Conservation (phyloP, 53 echinoderm and acorn worm species). For the Glandiceps talaboti region DNA sequence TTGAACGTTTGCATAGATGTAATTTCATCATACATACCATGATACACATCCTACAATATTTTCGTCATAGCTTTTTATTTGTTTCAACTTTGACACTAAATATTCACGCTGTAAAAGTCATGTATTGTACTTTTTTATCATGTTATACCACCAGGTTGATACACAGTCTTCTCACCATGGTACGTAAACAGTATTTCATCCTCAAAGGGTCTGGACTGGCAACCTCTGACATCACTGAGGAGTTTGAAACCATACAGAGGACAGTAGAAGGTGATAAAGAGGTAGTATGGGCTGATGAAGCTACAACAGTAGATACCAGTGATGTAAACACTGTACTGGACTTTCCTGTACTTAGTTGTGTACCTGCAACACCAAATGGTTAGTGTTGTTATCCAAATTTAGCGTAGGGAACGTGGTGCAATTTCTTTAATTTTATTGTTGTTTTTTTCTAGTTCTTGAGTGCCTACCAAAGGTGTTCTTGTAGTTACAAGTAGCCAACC, state of each 20-base stretch:
- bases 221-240: slow-evolving; percentile 46
- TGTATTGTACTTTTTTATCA: neutral
- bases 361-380: slow-evolving; percentile 38
- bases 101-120: too few species aligned
- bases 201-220: slow-evolving; percentile 68
- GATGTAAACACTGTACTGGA: slow-evolving; percentile 33
- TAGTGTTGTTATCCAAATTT: too few species aligned
- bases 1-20: too few species aligned
- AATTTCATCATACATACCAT: too few species aligned
- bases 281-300: slow-evolving; percentile 62
- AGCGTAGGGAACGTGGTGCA: too few species aligned
- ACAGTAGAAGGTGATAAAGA: slow-evolving; percentile 65
- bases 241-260: slow-evolving; percentile 79
- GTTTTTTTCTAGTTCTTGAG: too few species aligned
- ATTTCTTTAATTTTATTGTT: too few species aligned
- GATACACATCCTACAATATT: too few species aligned
- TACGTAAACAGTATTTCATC: slow-evolving; percentile 70
- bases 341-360: slow-evolving; percentile 42
- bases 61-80: too few species aligned
- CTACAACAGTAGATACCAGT: slow-evolving; percentile 9
- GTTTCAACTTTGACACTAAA: too few species aligned
- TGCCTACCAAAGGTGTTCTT: too few species aligned
- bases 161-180: slow-evolving; percentile 35
- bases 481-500: too few species aligned
- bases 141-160: slow-evolving; percentile 73